Conservation (phyloP, 1,140 invertebrate species). For the Penaeus chinensis region DNA sequence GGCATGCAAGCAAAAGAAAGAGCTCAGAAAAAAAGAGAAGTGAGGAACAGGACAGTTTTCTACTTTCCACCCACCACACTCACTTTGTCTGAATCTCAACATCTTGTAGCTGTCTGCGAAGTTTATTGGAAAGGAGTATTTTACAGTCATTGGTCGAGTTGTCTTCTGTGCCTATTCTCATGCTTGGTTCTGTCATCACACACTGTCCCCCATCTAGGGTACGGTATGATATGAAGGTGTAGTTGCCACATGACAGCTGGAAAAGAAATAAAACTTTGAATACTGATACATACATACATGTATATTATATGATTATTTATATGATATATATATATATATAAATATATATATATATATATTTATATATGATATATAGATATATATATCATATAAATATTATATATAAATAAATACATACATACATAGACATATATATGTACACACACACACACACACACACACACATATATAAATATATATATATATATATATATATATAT, state of each 20-base stretch:
- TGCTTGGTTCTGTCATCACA: conserved; percentile 64
- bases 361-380: too few species aligned
- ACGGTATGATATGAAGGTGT: conserved; percentile 90
- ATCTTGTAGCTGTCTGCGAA: conserved; percentile 89
- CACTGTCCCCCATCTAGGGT: conserved; percentile 73
- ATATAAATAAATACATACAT: too few species aligned
- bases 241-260: conserved; percentile 87
- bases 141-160: conserved; percentile 69
- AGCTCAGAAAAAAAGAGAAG: too few species aligned
- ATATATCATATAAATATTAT: too few species aligned
- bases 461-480: too few species aligned
- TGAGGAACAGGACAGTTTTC: background rate
- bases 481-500: too few species aligned
- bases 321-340: too few species aligned
- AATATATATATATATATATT: too few species aligned
- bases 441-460: too few species aligned
- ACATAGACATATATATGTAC: too few species aligned
- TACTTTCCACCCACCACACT: conserved; percentile 63
- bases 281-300: background rate
- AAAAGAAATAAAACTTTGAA: conserved; percentile 67
- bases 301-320: too few species aligned
- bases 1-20: too few species aligned
- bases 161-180: conserved; percentile 68
- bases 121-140: conserved; percentile 77
- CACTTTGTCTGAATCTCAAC: conserved; percentile 94